Evolutionary conservation across 2,888 invertebrate genomes (phyloP), one percentile per base, ranked within the genome.

Genomic region (Dexiosoma caninum): DNA sequence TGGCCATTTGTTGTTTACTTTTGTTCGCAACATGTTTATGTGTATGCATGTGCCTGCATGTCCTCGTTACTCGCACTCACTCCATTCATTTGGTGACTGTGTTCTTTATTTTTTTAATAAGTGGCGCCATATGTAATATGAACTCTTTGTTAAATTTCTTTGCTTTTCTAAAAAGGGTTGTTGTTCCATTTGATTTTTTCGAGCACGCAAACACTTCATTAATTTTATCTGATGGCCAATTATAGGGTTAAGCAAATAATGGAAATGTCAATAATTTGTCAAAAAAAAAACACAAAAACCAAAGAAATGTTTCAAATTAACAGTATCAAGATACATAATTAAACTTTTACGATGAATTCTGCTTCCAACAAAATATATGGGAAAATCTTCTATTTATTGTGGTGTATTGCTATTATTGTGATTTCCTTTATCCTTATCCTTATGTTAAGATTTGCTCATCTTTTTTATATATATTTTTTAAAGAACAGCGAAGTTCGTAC

Each of bases 161-260:
- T 27, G n/a, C 37, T 35, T 44, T 44, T n/a, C n/a, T 12, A 27
- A 44, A 76, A 77, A 69, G 77, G 77, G 72, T 74, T 51, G 30
- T 8, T 51, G 10, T 27, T 53, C 12, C 57, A 46, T 64, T 78
- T 66, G 30, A 49, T 74, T 69, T 32, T 74, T 69, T 32, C 19
- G 35, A 35, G 64, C 77, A 77, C 74, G 77, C 81, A 69, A 78
- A 79, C 74, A 75, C 70, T 80, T 62, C 55, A 79, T 82, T 62
- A 71, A 67, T 53, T 70, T 75, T 74, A 7, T 51, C 16, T 42
- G 82, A 66, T 78, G 74, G 83, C 70, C 81, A 83, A 80, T 83
- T 80, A 83, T 80, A 69, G 83, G 83, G 83, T 83, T 83, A 64
- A 59, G 77, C 49, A 77, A 81, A 81, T 77, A 81, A 80, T 81